Percentiles rank a stretch among this genome's conserved stretches.
These are phyloP conservation scores for Ischnura elegans DNA, from an alignment of 2,888 invertebrate genomes.

Conservation along the genomic window DNA sequence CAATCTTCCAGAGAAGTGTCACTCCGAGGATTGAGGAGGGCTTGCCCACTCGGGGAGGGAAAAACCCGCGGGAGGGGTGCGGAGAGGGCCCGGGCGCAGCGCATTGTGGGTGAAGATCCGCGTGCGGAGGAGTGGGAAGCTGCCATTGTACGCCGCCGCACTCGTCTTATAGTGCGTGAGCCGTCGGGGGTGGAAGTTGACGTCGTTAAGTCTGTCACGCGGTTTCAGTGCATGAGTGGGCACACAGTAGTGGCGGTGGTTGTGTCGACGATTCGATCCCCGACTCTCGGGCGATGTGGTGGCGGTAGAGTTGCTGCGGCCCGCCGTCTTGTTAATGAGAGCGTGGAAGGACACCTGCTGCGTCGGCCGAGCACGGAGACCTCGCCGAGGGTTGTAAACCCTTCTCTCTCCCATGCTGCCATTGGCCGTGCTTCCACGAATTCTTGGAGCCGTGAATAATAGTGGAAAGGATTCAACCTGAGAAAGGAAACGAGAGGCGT, in stretches of 20 bases:
- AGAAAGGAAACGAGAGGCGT: too few relatives aligned
- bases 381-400: neutral
- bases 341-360: constrained; percentile 56
- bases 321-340: neutral
- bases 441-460: too few relatives aligned
- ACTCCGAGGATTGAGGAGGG: neutral
- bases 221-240: neutral
- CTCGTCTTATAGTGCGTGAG: too few relatives aligned
- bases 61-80: neutral
- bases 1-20: neutral
- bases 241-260: neutral
- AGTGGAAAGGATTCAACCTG: neutral
- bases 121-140: too few relatives aligned
- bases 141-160: too few relatives aligned
- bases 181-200: neutral
- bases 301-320: neutral
- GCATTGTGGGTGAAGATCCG: neutral
- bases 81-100: neutral
- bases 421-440: too few relatives aligned
- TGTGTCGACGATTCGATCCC: constrained; percentile 50
- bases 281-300: neutral
- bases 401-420: neutral
- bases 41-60: neutral
- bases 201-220: neutral
- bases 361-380: neutral